phyloP scores from a whole-genome alignment of 2,113 vertebrate species.

The Microtus pennsylvanicus region DNA sequence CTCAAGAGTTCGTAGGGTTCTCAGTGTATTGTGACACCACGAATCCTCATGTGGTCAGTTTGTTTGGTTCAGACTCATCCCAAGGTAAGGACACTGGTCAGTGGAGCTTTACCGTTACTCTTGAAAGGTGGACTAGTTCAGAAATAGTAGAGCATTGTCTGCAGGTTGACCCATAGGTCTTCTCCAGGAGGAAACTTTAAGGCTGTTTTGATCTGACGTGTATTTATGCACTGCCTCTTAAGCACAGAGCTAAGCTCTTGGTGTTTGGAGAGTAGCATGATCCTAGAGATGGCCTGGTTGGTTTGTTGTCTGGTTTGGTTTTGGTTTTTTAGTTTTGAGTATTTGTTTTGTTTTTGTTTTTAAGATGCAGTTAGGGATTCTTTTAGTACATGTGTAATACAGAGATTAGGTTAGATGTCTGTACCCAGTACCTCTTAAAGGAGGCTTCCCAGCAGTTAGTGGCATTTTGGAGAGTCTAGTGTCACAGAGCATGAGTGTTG shows the following conservation, averaged over 20 bases:
- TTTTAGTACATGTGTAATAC: background rate
- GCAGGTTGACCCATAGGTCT: background rate
- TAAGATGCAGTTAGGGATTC: background rate
- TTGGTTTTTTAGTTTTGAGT: background rate
- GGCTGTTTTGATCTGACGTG: too few species aligned
- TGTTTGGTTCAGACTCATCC: background rate
- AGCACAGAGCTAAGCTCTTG: background rate
- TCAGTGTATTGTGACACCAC: background rate
- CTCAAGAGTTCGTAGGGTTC: background rate
- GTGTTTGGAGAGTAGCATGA: background rate
- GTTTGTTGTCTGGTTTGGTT: background rate
- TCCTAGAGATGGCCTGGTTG: background rate
- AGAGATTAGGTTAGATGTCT: slow-evolving; percentile 5
- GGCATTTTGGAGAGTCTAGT: background rate
- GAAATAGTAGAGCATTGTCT: background rate
- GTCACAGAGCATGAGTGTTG: background rate
- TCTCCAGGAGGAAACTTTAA: background rate
- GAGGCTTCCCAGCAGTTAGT: background rate
- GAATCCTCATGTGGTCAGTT: background rate
- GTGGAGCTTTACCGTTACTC: background rate
- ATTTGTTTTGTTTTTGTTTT: background rate
- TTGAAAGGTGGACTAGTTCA: background rate
- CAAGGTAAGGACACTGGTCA: background rate
- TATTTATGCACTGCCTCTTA: background rate
- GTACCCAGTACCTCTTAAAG: background rate